Evolutionary conservation across 2,888 invertebrate species (phyloP).

Genomic region (Polyommatus iphigenia): DNA sequence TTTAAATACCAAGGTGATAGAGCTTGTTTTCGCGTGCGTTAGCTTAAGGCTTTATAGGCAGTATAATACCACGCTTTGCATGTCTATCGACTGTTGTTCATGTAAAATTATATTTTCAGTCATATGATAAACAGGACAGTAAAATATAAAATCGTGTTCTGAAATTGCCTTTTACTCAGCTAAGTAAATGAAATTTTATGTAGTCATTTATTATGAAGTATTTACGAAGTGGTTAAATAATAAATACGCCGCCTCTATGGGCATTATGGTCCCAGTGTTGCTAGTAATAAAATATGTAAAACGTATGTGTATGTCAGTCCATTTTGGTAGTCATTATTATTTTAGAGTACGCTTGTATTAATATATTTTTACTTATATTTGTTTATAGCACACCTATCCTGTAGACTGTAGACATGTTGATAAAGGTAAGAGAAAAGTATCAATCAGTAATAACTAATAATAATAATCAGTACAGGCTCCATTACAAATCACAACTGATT

Average conservation of each 20-base stretch:
- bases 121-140: conserved; percentile 41
- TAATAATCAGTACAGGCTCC: too few relatives aligned
- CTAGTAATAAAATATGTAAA: neutral
- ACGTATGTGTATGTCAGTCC: neutral
- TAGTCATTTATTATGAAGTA: conserved; percentile 12
- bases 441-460: too few relatives aligned
- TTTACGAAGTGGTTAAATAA: conserved; percentile 7
- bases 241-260: neutral
- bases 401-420: too few relatives aligned
- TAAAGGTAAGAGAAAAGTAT: too few relatives aligned
- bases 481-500: too few relatives aligned
- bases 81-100: conserved; percentile 44
- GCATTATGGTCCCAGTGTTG: neutral
- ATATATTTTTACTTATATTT: neutral
- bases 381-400: too few relatives aligned
- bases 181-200: conserved; percentile 21
- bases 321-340: neutral
- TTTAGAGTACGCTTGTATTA: neutral
- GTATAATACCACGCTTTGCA: conserved; percentile 41
- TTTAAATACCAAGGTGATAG: conserved; percentile 25
- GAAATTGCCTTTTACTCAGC: conserved; percentile 22
- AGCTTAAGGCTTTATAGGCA: conserved; percentile 40
- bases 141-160: conserved; percentile 26
- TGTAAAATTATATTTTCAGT: conserved; percentile 44
- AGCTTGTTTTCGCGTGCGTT: conserved; percentile 31